Evolutionary conservation across 2,113 vertebrate genomes (phyloP).

Genomic region (Haemorhous mexicanus): DNA sequence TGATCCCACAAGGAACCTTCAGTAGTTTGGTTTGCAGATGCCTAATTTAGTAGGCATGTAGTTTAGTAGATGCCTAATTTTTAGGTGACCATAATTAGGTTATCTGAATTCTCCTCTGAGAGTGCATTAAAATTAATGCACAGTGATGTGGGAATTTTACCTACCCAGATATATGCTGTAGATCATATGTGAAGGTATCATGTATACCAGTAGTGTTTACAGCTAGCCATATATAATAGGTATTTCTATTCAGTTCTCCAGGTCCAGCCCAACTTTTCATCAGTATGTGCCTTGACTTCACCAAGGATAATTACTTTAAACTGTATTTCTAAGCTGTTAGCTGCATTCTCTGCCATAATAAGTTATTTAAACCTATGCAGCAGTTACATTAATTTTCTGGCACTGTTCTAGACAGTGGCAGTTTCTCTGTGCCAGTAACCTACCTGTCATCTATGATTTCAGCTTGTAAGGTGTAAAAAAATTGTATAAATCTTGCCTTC

Average conservation of each 20-base stretch:
- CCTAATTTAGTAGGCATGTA: background rate
- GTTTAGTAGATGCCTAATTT: background rate
- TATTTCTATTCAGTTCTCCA: background rate
- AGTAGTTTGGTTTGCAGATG: background rate
- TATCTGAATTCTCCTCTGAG: background rate
- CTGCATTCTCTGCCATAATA: background rate
- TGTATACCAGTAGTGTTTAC: background rate
- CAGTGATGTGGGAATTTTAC: background rate
- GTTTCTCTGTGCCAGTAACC: background rate
- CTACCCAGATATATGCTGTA: background rate
- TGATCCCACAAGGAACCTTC: background rate
- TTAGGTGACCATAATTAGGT: background rate
- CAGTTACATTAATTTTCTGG: background rate
- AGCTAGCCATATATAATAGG: background rate
- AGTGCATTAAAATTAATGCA: background rate
- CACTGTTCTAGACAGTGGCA: background rate
- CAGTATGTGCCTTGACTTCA: background rate
- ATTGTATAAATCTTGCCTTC: background rate
- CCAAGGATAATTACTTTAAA: background rate
- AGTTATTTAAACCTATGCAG: background rate
- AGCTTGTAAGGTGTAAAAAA: background rate
- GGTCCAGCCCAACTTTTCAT: background rate
- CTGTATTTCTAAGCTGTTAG: background rate
- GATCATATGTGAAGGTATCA: background rate
- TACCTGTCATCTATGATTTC: background rate